phyloP scores from a whole-genome alignment of 2,113 vertebrate species.

The Chionomys nivalis region DNA sequence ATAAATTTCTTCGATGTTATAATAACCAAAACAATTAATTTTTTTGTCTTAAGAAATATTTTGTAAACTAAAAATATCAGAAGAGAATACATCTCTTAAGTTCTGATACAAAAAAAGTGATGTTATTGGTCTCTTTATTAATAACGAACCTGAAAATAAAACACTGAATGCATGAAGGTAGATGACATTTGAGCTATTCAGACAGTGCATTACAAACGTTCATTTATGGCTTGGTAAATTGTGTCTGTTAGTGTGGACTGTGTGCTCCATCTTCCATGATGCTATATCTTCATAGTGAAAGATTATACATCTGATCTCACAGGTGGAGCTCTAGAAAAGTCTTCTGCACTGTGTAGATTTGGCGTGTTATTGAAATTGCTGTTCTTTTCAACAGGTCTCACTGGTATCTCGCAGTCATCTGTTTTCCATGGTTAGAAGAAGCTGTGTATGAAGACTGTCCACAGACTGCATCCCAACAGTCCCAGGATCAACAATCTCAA shows the following conservation, averaged over 20 bases:
- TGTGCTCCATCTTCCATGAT: not conserved
- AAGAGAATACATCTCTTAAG: slow-evolving; percentile 39
- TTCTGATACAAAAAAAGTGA: not conserved
- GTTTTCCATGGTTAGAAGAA: slow-evolving; percentile 94
- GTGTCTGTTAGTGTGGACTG: slow-evolving; percentile 11
- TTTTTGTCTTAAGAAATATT: slow-evolving; percentile 30
- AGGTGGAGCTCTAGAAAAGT: slow-evolving; percentile 7
- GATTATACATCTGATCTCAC: slow-evolving; percentile 15
- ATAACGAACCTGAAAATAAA: not conserved
- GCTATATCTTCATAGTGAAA: slow-evolving; percentile 35
- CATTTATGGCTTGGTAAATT: not conserved
- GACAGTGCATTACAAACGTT: not conserved
- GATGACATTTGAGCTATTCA: slow-evolving; percentile 11
- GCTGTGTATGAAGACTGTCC: slow-evolving; percentile 84
- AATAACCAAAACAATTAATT: not conserved
- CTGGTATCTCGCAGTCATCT: slow-evolving; percentile 98
- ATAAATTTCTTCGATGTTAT: slow-evolving; percentile 15
- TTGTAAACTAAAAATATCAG: slow-evolving; percentile 23
- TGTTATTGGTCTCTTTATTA: slow-evolving; percentile 3
- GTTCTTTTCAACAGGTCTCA: slow-evolving; percentile 89
- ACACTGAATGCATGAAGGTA: not conserved
- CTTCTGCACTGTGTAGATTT: slow-evolving; percentile 3
- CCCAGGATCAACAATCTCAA: slow-evolving; percentile 47
- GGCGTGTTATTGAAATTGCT: slow-evolving; percentile 33
- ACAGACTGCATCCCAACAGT: slow-evolving; percentile 39